Evolutionary conservation across 2,113 vertebrate species (phyloP).

Genomic region (Pogona vitticeps): DNA sequence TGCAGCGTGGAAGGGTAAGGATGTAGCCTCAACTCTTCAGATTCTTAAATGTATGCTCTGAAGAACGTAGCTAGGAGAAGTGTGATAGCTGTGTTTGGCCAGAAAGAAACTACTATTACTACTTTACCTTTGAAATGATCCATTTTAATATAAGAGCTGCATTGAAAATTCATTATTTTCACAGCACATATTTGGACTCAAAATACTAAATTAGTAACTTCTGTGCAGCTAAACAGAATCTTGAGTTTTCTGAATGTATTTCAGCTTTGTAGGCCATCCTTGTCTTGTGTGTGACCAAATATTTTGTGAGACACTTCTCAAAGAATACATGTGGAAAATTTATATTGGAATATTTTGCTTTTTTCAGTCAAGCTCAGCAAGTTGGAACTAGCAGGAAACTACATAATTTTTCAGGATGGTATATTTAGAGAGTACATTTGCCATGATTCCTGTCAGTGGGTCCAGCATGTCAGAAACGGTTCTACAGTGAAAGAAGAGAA

Average conservation of each 20-base stretch:
- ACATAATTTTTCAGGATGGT: neutral
- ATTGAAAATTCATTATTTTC: constrained; percentile 5
- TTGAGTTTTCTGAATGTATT: neutral
- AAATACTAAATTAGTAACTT: neutral
- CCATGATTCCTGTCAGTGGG: neutral
- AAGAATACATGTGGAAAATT: neutral
- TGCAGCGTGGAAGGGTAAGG: constrained; percentile 92
- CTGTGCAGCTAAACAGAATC: neutral
- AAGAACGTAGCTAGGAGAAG: neutral
- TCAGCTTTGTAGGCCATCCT: neutral
- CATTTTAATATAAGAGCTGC: neutral
- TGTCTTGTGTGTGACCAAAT: neutral
- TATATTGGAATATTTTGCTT: neutral
- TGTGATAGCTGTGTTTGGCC: neutral
- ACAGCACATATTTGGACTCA: neutral
- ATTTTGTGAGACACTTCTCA: neutral
- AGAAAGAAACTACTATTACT: neutral
- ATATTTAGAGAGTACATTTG: neutral
- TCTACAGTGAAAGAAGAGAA: neutral
- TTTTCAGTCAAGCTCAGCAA: neutral
- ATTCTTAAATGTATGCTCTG: rapidly evolving
- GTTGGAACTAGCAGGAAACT: neutral
- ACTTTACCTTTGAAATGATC: rapidly evolving
- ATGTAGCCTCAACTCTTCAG: neutral
- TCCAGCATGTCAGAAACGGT: neutral